Conservation (phyloP, 92 coral and sea anemone genomes). For the Umimayanthus kanabou region DNA sequence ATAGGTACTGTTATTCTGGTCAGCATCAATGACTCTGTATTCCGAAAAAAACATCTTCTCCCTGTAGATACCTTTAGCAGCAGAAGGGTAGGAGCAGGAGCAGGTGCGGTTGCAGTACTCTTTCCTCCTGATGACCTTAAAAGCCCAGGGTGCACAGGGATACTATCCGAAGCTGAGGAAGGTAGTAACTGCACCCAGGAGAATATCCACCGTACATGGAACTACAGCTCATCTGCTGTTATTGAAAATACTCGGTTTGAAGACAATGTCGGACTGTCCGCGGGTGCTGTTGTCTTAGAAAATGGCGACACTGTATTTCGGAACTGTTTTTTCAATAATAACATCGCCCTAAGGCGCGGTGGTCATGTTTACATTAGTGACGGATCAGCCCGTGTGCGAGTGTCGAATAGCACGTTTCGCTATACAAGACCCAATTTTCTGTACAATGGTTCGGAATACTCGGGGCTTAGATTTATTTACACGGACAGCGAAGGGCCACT, state of each 20-base stretch:
- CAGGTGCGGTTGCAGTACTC: not conserved
- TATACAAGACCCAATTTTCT: not conserved
- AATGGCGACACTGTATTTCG: not conserved
- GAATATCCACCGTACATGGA: not conserved
- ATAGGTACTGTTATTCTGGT: no score
- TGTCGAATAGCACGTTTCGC: slow-evolving; percentile 1
- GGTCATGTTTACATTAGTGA: not conserved
- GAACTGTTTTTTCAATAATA: not conserved
- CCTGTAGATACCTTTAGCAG: not conserved
- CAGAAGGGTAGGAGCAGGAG: not conserved
- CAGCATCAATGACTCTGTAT: not conserved
- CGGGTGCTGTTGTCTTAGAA: not conserved
- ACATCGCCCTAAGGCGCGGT: not conserved
- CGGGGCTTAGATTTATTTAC: slow-evolving; percentile 9
- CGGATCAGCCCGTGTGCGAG: not conserved
- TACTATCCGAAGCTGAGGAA: not conserved
- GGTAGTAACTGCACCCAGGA: not conserved
- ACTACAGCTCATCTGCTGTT: not conserved
- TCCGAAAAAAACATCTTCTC: not conserved
- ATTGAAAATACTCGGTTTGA: not conserved
- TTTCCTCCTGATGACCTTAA: not conserved
- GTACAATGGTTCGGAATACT: not conserved
- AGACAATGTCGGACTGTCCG: not conserved
- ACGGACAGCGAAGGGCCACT: slow-evolving; percentile 51
- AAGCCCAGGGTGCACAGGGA: not conserved